Percentiles rank a stretch among this genome's conserved stretches.
phyloP scores from a whole-genome alignment of 1,140 invertebrate genomes.

The Heterodera carotae region DNA sequence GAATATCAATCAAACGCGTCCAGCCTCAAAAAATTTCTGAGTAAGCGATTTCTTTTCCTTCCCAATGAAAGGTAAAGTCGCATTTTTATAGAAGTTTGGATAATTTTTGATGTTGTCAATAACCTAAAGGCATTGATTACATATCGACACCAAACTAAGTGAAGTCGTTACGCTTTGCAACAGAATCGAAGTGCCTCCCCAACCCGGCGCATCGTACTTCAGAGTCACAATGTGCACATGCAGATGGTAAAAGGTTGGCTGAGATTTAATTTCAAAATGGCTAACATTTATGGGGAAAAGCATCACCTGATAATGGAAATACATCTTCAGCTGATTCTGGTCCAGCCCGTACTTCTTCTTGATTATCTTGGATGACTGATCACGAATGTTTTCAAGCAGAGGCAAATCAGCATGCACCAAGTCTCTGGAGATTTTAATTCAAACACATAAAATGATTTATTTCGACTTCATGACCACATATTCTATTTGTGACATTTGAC shows the following conservation, averaged over 20 bases:
- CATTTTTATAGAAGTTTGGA: constrained; percentile 80
- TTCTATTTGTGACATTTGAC: background rate
- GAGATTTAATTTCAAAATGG: background rate
- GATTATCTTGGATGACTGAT: constrained; percentile 39
- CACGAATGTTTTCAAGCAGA: constrained; percentile 49
- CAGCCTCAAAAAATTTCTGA: constrained; percentile 35
- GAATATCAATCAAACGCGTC: constrained; percentile 41
- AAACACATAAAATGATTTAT: too few relatives aligned
- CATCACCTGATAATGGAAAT: constrained; percentile 82
- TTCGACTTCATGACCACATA: too few relatives aligned
- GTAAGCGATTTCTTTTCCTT: constrained; percentile 42
- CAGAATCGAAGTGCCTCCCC: constrained; percentile 72
- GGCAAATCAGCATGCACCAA: constrained; percentile 44
- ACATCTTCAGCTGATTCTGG: constrained; percentile 70
- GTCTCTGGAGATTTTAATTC: constrained; percentile 38
- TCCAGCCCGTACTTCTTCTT: constrained; percentile 44
- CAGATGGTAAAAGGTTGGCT: constrained; percentile 90
- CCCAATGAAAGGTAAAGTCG: constrained; percentile 71
- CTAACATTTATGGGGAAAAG: too few relatives aligned
- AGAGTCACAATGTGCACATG: constrained; percentile 85
- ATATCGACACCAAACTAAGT: too few relatives aligned
- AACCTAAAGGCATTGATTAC: constrained; percentile 69
- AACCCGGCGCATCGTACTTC: constrained; percentile 72
- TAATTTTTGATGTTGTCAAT: constrained; percentile 84
- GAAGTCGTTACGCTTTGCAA: constrained; percentile 18